Conservation (phyloP, 2,113 vertebrate genomes). For the Carassius auratus region DNA sequence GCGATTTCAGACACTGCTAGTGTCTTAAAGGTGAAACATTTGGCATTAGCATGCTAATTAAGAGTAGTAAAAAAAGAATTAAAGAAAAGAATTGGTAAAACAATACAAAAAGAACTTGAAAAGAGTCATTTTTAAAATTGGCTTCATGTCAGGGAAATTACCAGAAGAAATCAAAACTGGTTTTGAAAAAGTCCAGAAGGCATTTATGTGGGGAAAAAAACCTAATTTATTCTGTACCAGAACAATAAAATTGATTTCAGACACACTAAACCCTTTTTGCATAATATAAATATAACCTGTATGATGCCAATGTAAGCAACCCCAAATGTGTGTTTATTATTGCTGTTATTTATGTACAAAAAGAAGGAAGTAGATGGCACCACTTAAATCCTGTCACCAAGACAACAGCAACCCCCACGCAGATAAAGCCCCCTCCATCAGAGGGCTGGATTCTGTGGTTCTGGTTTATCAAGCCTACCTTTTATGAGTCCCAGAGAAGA, state of each 20-base stretch:
- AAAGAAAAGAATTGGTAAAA: too few species aligned
- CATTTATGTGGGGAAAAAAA: not conserved
- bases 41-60: not conserved
- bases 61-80: not conserved
- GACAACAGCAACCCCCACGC: slow-evolving; percentile 36
- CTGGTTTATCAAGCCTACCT: slow-evolving; percentile 12
- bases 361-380: slow-evolving; percentile 31
- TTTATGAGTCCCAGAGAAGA: slow-evolving; percentile 14
- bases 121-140: not conserved
- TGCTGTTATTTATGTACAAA: slow-evolving; percentile 13
- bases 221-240: not conserved
- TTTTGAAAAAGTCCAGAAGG: not conserved
- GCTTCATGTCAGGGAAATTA: not conserved
- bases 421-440: slow-evolving; percentile 7
- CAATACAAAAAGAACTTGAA: not conserved
- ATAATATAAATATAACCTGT: not conserved
- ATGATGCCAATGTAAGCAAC: slow-evolving; percentile 13
- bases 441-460: slow-evolving; percentile 8
- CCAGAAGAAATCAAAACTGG: not conserved
- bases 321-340: slow-evolving; percentile 3
- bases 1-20: too few species aligned
- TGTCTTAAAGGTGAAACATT: not conserved
- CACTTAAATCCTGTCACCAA: slow-evolving; percentile 25
- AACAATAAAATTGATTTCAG: not conserved
- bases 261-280: not conserved